Percentiles rank a stretch among this genome's conserved stretches.
Conservation (phyloP, 2,113 vertebrate genomes). For the Sula dactylatra region DNA sequence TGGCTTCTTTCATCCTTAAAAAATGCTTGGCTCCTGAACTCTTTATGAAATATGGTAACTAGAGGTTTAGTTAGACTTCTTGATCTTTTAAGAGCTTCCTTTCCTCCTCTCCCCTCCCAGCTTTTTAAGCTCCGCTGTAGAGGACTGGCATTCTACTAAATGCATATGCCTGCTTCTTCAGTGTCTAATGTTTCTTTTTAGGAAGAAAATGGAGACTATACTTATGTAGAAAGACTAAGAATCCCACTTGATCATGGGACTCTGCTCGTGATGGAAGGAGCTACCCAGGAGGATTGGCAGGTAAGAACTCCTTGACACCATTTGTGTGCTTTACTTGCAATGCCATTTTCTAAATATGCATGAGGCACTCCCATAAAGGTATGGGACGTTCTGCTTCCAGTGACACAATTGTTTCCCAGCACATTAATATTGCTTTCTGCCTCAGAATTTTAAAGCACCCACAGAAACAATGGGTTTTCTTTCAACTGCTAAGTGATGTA, state of each 20-base stretch:
- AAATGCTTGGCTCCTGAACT: not conserved
- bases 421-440: not conserved
- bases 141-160: not conserved
- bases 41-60: not conserved
- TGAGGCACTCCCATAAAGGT: not conserved
- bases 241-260: constrained; percentile 89
- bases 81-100: not conserved
- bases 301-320: constrained; percentile 32
- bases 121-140: not conserved
- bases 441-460: not conserved
- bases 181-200: constrained; percentile 52
- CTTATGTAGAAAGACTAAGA: constrained; percentile 80
- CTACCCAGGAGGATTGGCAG: constrained; percentile 95
- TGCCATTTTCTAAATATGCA: not conserved
- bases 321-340: not conserved
- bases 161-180: not conserved
- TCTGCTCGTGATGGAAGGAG: constrained; percentile 92
- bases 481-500: not conserved
- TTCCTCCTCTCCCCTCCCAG: not conserved
- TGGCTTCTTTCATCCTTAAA: not conserved
- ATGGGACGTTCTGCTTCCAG: not conserved
- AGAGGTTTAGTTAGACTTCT: not conserved
- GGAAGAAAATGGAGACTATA: constrained; percentile 89
- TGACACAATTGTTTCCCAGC: not conserved
- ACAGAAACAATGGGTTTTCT: not conserved